Evolutionary conservation across 2,888 invertebrate species (phyloP).

Genomic region (Brachyopa scutellaris): DNA sequence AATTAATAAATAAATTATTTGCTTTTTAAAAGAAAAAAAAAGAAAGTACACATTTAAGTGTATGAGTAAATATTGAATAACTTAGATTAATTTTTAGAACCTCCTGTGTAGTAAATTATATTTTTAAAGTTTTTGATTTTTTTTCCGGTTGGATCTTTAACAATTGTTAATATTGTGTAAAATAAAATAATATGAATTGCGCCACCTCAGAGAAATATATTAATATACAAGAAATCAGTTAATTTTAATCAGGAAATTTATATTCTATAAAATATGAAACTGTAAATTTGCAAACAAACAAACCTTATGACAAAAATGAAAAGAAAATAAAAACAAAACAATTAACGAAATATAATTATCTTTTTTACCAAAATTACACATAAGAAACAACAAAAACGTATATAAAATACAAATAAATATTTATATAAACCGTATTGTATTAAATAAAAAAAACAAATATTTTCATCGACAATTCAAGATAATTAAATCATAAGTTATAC

Average conservation of each 20-base stretch:
- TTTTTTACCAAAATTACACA: constrained; percentile 71
- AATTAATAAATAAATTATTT: constrained; percentile 1
- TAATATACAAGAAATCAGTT: constrained; percentile 38
- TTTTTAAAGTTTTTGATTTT: constrained; percentile 52
- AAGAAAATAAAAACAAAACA: constrained; percentile 29
- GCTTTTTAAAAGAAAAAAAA: neutral
- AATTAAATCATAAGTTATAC: constrained; percentile 70
- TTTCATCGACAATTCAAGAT: constrained; percentile 70
- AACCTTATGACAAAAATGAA: constrained; percentile 60
- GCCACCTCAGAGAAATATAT: constrained; percentile 71
- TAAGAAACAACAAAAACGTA: constrained; percentile 56
- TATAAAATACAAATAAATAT: constrained; percentile 59
- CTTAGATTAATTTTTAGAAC: constrained; percentile 63
- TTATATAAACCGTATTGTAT: constrained; percentile 72
- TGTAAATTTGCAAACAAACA: constrained; percentile 63
- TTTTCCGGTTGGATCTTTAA: constrained; percentile 12
- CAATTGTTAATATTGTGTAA: constrained; percentile 59
- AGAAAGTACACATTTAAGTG: constrained; percentile 19
- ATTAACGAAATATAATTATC: constrained; percentile 65
- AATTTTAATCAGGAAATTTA: constrained; percentile 53
- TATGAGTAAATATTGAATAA: constrained; percentile 32
- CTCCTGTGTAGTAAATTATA: constrained; percentile 58
- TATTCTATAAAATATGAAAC: constrained; percentile 17
- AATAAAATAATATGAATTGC: constrained; percentile 65
- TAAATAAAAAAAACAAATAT: constrained; percentile 61